Evolutionary conservation across 2,888 invertebrate genomes (phyloP), one percentile per base, ranked within the genome.

Genomic region (Drosophila monieri): DNA sequence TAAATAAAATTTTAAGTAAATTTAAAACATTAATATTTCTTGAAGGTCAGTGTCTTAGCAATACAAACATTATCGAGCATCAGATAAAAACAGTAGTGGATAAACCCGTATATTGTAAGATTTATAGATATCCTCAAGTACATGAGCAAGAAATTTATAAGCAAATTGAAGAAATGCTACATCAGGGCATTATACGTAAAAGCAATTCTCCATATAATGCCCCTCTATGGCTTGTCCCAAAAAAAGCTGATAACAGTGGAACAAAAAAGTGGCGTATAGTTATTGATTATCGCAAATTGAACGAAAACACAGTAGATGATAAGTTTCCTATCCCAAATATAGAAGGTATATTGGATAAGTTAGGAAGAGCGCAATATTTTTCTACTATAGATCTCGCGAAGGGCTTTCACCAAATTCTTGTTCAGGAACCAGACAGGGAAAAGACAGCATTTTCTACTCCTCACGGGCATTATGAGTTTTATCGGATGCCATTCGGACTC

Each of bases 291-390:
- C 10, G 30, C 18, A 58, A 62, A 49, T 37, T 60, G n/a, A 73
- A 76, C 18, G 51, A 53, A 43, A 44, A 56, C 25, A 70, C 66
- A 15, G 39, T 66, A 46, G 32, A 55, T 41, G 49, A 72, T 51
- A 47, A 64, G 27, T 73, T 61, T 51, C 74, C 58, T 58, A 55
- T 60, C 61, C 79, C 41, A 61, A 66, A 61, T 68, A 77, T 49
- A 54, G 68, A 65, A 47, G 53, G 51, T 78, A 83, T 61, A 39
- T 53, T 66, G 12, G 61, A 73, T 49, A 68, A 74, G 78, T 75
- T 81, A 46, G 87, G 61, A 57, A 81, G 21, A 80, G 80, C 30
- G 56, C 84, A 55, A 70, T 76, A 67, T 51, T 70, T 66, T 37
- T 60, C 57, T 23, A 49, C 57, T n/a, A 18, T 61, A 27, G 86